Conservation (phyloP, 2,113 vertebrate species). For the Azemiops feae region DNA sequence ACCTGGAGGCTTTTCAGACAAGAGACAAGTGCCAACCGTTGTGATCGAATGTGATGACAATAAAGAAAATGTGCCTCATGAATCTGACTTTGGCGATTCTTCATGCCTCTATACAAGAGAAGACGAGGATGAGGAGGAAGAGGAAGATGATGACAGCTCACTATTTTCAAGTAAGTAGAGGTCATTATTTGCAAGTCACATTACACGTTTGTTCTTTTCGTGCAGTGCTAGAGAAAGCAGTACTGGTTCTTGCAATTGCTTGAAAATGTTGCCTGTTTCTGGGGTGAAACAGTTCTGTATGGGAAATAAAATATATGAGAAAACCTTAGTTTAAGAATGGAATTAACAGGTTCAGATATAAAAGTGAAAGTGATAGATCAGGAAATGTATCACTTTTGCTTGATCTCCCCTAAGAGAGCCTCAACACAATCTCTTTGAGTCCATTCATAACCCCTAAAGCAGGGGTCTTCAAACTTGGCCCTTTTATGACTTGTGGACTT, state of each 20-base stretch:
- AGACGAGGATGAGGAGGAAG: conserved; percentile 86
- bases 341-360: background rate
- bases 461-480: no score
- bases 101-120: conserved; percentile 91
- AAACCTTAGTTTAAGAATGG: background rate
- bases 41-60: conserved; percentile 95
- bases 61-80: conserved; percentile 97
- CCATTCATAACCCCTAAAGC: background rate
- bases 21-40: conserved; percentile 91
- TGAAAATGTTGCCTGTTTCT: background rate
- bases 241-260: background rate
- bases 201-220: background rate
- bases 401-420: background rate
- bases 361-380: background rate
- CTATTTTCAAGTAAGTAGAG: conserved; percentile 85
- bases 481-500: no score
- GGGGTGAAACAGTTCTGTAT: background rate
- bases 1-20: conserved; percentile 82
- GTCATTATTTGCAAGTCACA: background rate
- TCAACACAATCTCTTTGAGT: background rate
- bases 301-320: background rate
- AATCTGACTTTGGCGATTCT: conserved; percentile 90
- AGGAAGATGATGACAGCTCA: conserved; percentile 86
- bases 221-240: background rate
- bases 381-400: background rate